Evolutionary conservation across 2,888 invertebrate genomes (phyloP), one percentile per base, ranked within the genome.

Genomic region (Lapara coniferarum): DNA sequence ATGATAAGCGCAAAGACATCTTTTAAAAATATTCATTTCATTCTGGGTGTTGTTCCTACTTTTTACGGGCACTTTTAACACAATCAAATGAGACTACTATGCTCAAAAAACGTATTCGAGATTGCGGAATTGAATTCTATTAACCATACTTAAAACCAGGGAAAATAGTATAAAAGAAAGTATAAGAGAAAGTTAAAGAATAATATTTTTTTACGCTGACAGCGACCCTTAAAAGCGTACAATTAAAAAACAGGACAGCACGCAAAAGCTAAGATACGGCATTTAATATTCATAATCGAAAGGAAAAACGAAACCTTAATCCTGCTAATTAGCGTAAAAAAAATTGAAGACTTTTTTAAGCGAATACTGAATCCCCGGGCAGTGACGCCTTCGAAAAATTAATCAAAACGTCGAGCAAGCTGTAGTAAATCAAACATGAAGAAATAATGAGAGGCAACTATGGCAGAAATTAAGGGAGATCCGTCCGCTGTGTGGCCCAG

Each of bases 371-470:
- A 53, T 55, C 55, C 53, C 52, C 68, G 37, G 52, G 16, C 37
- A 37, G 55, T 55, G 55, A 19, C 12, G 14, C 16, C 52, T 59
- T 57, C 19, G 68, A 53, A 84, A 79, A 83, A 82, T 83, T 83
- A 82, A 83, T 84, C 81, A 83, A 84, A 84, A 79, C 75, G 81
- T 77, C 84, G 78, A 84, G 82, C 79, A n/a, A 53, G 46, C 46
- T n/a, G 71, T 74, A 73, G 77, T 81, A 81, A 81, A 81, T 80
- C 80, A 81, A 72, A 80, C 76, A 78, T 76, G 74, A 75, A 78
- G 78, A 78, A 76, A 81, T 86, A 86, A 85, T 84, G 84, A 84
- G 84, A 81, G 79, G 80, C 83, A 79, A 81, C 80, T 80, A 74
- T 78, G 74, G 82, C 79, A 76, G 83, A 85, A 82, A 82, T 81